Conservation (phyloP, 2,797 vertebrate genomes). For the Siniperca obscura region DNA sequence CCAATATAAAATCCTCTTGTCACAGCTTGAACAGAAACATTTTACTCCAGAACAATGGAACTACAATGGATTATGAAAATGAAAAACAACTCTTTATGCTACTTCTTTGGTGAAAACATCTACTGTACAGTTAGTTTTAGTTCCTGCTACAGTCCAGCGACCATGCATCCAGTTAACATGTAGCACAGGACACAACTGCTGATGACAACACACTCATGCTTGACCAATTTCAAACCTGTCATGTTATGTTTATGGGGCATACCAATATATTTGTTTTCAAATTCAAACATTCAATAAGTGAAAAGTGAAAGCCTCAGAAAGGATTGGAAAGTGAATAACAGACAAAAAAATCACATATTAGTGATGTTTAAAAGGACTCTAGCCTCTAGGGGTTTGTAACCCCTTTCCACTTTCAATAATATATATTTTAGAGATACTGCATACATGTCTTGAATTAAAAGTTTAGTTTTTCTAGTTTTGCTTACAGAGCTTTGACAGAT, state of each 20-base stretch:
- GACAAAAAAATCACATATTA: no score
- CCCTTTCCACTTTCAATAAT: background rate
- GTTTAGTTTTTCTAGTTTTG: background rate
- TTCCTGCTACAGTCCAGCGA: background rate
- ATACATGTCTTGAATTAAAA: background rate
- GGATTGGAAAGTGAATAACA: no score
- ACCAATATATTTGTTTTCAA: background rate
- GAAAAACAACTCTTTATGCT: background rate
- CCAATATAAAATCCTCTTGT: constrained; percentile 15
- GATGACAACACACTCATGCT: background rate
- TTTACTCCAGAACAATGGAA: constrained; percentile 23
- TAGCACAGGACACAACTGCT: background rate
- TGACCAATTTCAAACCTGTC: background rate
- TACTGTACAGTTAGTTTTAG: background rate
- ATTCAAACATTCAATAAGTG: background rate
- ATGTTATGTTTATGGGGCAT: background rate
- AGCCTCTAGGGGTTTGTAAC: no score
- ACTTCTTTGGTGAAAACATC: constrained; percentile 1
- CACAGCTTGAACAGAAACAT: background rate
- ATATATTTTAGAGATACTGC: background rate
- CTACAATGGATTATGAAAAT: background rate
- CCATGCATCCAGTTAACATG: background rate
- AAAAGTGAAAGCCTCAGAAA: background rate
- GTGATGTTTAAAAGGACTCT: background rate
- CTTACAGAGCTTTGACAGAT: background rate